A percentile compares a stretch with the other conserved stretches of the same genome.
phyloP scores from a whole-genome alignment of 64 coral and sea anemone genomes.

The Trachythela sp. region DNA sequence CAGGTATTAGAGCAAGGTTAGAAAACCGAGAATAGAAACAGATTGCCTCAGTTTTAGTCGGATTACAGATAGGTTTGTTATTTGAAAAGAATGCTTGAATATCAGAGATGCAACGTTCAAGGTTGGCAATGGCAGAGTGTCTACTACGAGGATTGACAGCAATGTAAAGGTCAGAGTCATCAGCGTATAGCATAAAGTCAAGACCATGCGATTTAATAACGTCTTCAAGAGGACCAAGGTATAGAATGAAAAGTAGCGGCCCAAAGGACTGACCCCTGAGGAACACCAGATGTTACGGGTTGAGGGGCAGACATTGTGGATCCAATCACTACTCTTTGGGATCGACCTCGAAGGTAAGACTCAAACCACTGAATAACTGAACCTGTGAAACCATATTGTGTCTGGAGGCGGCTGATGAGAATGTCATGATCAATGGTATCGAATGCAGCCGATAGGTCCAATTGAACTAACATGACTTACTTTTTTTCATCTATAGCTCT shows the following conservation, averaged over 20 bases:
- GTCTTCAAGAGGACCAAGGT: neutral
- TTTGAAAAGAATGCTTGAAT: neutral
- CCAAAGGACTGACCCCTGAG: conserved; percentile 16
- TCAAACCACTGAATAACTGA: too few species aligned
- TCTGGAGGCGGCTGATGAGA: too few species aligned
- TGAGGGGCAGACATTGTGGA: neutral
- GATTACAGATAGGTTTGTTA: conserved; percentile 6
- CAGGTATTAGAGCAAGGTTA: neutral
- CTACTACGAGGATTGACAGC: neutral
- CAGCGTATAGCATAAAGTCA: conserved; percentile 13
- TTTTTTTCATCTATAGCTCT: too few species aligned
- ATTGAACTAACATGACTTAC: too few species aligned
- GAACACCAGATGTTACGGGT: neutral
- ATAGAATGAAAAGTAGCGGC: conserved; percentile 12
- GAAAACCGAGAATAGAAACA: neutral
- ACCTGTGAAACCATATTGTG: neutral
- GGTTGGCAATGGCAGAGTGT: neutral
- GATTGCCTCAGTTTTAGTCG: neutral
- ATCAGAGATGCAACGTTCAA: neutral
- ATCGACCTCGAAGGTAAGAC: too few species aligned
- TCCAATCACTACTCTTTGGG: neutral
- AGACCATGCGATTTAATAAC: neutral
- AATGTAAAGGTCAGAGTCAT: neutral
- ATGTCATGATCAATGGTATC: too few species aligned
- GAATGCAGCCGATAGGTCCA: too few species aligned